phyloP scores from a whole-genome alignment of 2,797 vertebrate genomes.

The Carcharodon carcharias region DNA sequence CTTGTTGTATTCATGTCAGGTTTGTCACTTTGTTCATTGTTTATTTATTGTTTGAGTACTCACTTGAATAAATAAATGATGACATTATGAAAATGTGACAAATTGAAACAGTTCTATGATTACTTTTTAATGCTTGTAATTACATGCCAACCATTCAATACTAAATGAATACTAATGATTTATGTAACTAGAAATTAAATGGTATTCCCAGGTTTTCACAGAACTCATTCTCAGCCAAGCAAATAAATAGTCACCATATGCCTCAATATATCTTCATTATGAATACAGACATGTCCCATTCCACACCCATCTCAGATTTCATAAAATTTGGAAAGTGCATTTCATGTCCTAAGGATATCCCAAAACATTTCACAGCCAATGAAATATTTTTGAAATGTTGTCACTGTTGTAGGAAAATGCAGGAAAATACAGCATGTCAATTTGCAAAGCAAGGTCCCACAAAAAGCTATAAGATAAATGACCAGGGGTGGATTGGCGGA shows the following conservation, averaged over 20 bases:
- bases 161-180: background rate
- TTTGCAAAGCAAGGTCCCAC: background rate
- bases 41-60: background rate
- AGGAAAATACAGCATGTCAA: background rate
- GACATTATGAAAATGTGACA: background rate
- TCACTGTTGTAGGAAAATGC: background rate
- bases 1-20: conserved; percentile 45
- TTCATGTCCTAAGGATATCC: background rate
- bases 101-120: background rate
- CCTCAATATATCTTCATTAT: background rate
- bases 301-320: background rate
- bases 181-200: background rate
- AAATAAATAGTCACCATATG: background rate
- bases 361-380: background rate
- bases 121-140: background rate
- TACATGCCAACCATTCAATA: background rate
- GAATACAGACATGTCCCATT: background rate
- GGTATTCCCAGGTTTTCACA: background rate
- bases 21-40: background rate
- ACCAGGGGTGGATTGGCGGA: background rate
- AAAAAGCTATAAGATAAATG: background rate
- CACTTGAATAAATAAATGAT: background rate
- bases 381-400: background rate
- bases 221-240: background rate
- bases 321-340: background rate